These are phyloP conservation scores for Lepidurus couesii DNA, from an alignment of 1,140 invertebrate species.

Conservation along the genomic window DNA sequence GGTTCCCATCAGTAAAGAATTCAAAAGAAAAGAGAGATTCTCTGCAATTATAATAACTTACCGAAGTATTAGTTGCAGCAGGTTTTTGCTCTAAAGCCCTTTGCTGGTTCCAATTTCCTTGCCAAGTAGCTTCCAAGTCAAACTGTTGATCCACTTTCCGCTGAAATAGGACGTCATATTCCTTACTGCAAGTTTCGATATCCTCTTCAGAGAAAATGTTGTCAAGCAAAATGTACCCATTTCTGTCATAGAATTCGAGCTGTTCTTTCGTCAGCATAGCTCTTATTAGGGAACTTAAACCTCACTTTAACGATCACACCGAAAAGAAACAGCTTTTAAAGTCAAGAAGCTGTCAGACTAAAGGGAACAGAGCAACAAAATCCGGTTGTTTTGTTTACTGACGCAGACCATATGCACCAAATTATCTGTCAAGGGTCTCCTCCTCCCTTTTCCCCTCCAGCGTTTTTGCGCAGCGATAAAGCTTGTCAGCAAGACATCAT, in stretches of 20 bases:
- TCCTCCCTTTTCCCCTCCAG: not conserved
- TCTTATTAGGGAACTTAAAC: conserved; percentile 29
- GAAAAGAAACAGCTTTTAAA: not conserved
- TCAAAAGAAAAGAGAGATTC: not conserved
- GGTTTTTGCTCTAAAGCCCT: not conserved
- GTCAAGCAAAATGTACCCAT: conserved; percentile 50
- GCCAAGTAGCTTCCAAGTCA: conserved; percentile 50
- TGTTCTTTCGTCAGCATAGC: conserved; percentile 45
- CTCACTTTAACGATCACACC: not conserved
- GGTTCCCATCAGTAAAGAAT: not conserved
- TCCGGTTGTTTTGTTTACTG: not conserved
- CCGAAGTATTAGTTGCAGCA: not conserved
- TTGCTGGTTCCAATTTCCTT: conserved; percentile 41
- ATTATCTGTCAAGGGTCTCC: not conserved
- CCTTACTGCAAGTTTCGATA: conserved; percentile 47
- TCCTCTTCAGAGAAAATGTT: conserved; percentile 46
- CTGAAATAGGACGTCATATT: conserved; percentile 49
- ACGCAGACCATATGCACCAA: not conserved
- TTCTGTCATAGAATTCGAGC: conserved; percentile 48
- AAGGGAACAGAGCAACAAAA: not conserved
- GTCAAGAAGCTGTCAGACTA: not conserved
- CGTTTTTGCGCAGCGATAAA: not conserved
- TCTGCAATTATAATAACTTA: conserved; percentile 7
- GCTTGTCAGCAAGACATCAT: not conserved
- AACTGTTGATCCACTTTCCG: conserved; percentile 42